Evolutionary conservation across 2,888 invertebrate genomes (phyloP).

Genomic region (Campoletis raptor): DNA sequence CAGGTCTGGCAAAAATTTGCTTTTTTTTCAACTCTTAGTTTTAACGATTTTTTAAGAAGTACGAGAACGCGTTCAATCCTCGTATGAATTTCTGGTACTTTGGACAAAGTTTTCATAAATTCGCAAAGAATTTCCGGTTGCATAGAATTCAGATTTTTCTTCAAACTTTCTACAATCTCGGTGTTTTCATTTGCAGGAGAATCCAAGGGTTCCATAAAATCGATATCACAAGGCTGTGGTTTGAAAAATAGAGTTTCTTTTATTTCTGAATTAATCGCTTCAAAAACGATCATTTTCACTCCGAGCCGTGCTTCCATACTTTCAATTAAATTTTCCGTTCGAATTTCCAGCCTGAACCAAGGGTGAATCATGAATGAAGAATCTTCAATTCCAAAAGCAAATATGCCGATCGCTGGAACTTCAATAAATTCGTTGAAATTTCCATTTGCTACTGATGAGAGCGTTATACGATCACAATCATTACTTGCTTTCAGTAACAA

Average conservation of each 20-base stretch:
- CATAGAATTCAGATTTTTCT: neutral
- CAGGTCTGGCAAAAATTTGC: conserved; percentile 89
- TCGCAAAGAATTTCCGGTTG: conserved; percentile 79
- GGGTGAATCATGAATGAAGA: conserved; percentile 83
- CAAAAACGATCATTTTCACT: conserved; percentile 12
- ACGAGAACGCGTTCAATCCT: conserved; percentile 85
- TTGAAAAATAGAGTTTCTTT: neutral
- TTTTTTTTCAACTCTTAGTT: conserved; percentile 87
- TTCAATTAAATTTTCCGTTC: neutral
- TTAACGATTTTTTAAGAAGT: conserved; percentile 87
- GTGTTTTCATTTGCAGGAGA: neutral
- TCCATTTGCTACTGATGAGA: conserved; percentile 83
- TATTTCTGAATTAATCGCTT: conserved; percentile 15
- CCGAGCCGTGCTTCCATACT: conserved; percentile 33
- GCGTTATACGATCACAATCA: conserved; percentile 76
- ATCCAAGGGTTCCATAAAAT: conserved; percentile 14
- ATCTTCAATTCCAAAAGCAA: conserved; percentile 85
- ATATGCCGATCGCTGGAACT: conserved; percentile 88
- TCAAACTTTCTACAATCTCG: neutral
- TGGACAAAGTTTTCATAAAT: conserved; percentile 84
- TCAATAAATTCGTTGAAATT: conserved; percentile 86
- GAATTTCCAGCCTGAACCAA: conserved; percentile 79
- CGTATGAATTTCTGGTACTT: conserved; percentile 81
- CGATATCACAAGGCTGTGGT: conserved; percentile 9
- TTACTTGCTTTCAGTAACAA: conserved; percentile 87